phyloP scores from a whole-genome alignment of 2,113 vertebrate species.

The Cisticola juncidis region DNA sequence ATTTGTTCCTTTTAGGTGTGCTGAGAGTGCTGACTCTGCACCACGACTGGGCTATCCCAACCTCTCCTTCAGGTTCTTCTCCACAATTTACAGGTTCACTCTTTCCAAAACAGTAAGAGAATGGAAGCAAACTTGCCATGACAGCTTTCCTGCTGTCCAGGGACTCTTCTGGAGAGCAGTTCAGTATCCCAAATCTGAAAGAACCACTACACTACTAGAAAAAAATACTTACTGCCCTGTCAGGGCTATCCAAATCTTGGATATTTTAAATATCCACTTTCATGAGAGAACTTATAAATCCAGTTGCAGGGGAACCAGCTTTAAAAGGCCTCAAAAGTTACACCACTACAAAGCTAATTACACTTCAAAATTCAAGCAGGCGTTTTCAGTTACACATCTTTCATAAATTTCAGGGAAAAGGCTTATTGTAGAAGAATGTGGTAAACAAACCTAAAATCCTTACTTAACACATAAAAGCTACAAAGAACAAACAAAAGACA shows the following conservation, averaged over 20 bases:
- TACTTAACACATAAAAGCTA: not conserved
- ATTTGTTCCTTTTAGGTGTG: not conserved
- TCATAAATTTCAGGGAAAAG: not conserved
- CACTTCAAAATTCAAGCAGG: not conserved
- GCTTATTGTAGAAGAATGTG: not conserved
- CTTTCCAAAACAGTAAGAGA: not conserved
- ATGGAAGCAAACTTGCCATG: not conserved
- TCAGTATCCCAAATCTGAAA: not conserved
- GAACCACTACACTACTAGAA: fast-evolving
- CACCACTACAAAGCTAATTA: not conserved
- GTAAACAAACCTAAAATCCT: slow-evolving; percentile 18
- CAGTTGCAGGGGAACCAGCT: not conserved
- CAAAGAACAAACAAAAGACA: not conserved
- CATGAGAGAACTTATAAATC: not conserved
- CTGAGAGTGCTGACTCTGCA: not conserved
- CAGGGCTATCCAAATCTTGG: not conserved
- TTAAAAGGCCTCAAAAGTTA: not conserved
- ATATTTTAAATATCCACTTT: not conserved
- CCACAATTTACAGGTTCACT: not conserved
- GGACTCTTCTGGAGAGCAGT: not conserved
- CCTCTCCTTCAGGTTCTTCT: not conserved
- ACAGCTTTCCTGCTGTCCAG: not conserved
- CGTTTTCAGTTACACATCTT: slow-evolving; percentile 22
- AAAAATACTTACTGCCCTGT: not conserved
- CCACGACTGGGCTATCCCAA: not conserved